Evolutionary conservation across 2,113 vertebrate species (phyloP).

Genomic region (Perognathus longimembris): DNA sequence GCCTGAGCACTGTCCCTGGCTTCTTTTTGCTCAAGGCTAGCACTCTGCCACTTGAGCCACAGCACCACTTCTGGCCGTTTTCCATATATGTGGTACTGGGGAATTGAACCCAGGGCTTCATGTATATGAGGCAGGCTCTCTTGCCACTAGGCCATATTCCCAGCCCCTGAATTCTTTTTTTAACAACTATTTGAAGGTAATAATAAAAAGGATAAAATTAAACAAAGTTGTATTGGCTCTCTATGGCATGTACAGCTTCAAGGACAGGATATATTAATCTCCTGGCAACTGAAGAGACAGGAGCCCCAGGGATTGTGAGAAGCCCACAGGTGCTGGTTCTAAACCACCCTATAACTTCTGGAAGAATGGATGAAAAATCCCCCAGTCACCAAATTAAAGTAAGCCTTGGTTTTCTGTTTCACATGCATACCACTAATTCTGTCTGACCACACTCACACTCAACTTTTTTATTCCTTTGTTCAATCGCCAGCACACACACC

Average conservation of each 20-base stretch:
- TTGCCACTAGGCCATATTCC: too few species aligned
- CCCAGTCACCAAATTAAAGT: conserved; percentile 9
- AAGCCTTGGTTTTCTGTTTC: background rate
- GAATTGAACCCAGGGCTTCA: too few species aligned
- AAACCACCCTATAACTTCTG: conserved; percentile 31
- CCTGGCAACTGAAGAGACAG: background rate
- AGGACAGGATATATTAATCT: conserved; percentile 34
- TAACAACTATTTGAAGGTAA: too few species aligned
- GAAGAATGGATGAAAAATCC: conserved; percentile 25
- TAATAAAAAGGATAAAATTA: background rate
- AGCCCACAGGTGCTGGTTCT: conserved; percentile 12
- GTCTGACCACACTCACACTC: background rate
- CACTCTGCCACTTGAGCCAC: too few species aligned
- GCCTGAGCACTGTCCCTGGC: too few species aligned
- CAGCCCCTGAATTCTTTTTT: too few species aligned
- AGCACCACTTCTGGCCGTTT: too few species aligned
- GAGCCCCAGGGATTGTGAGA: background rate
- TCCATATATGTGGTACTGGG: too few species aligned
- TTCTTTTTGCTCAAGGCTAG: too few species aligned
- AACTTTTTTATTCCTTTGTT: background rate
- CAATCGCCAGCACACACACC: background rate
- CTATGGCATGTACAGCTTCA: background rate
- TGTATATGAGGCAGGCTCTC: too few species aligned
- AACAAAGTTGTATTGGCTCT: background rate
- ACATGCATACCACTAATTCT: background rate